Evolutionary conservation across 2,113 vertebrate genomes (phyloP).

Genomic region (Pseudopodoces humilis): DNA sequence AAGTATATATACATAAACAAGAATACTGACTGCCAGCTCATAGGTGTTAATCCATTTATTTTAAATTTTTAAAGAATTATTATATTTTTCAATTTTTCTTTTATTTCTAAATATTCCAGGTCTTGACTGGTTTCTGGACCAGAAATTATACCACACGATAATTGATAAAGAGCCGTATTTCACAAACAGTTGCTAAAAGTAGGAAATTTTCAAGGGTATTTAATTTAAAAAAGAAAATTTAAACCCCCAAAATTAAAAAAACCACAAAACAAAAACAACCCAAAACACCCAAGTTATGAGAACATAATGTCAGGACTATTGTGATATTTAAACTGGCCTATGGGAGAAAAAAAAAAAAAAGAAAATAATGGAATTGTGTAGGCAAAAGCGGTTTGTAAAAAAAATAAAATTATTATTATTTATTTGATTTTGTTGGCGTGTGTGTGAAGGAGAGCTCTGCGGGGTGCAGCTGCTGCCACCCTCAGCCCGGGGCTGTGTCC

Average conservation of each 20-base stretch:
- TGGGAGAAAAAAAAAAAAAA: background rate
- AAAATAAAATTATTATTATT: no score
- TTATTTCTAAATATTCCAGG: background rate
- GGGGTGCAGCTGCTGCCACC: background rate
- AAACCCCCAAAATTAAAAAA: background rate
- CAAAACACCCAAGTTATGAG: background rate
- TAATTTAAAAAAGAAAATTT: background rate
- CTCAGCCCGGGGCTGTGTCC: background rate
- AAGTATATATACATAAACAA: background rate
- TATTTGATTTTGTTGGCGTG: background rate
- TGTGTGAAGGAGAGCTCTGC: background rate
- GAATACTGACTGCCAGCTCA: background rate
- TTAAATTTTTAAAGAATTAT: background rate
- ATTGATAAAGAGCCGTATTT: background rate
- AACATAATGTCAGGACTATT: background rate
- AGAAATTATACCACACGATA: background rate
- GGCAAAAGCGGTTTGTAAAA: background rate
- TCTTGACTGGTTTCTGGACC: background rate
- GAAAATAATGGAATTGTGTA: background rate
- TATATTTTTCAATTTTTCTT: background rate
- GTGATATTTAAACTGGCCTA: background rate
- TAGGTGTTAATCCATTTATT: background rate
- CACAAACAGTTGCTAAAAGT: background rate
- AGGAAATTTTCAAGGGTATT: background rate
- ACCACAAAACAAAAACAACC: background rate